phyloP scores from a whole-genome alignment of 1,140 invertebrate genomes.

The Mesaphorura yosii region DNA sequence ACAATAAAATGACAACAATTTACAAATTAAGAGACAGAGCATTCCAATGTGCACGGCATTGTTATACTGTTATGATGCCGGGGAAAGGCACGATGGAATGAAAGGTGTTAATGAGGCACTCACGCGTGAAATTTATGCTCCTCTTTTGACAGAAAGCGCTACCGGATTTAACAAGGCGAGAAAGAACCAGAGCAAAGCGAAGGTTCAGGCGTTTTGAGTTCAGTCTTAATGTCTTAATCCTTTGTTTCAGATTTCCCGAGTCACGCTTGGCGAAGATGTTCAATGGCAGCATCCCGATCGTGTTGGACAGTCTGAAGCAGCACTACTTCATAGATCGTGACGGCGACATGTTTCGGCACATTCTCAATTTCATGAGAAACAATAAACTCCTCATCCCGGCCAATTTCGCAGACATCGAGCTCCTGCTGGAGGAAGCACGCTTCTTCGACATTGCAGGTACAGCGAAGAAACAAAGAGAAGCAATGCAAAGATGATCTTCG shows the following conservation, averaged over 20 bases:
- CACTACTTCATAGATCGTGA: constrained; percentile 92
- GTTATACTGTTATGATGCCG: too few species aligned
- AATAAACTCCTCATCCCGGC: constrained; percentile 72
- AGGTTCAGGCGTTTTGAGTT: too few species aligned
- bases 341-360: constrained; percentile 80
- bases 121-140: too few species aligned
- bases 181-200: too few species aligned
- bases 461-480: not conserved
- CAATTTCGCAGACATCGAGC: constrained; percentile 73
- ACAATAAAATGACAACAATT: too few species aligned
- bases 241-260: constrained; percentile 85
- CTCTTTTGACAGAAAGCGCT: too few species aligned
- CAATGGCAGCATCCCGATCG: constrained; percentile 92
- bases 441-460: constrained; percentile 82
- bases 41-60: too few species aligned
- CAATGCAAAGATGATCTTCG: not conserved
- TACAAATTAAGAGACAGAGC: too few species aligned
- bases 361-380: constrained; percentile 90
- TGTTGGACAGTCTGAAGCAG: constrained; percentile 89
- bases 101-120: too few species aligned
- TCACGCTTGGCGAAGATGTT: constrained; percentile 84
- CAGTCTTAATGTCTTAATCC: too few species aligned
- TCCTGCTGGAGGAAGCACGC: constrained; percentile 81
- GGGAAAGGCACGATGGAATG: too few species aligned
- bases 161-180: too few species aligned